Evolutionary conservation across 1,140 invertebrate species (phyloP).

Genomic region (Leptopilina boulardi): DNA sequence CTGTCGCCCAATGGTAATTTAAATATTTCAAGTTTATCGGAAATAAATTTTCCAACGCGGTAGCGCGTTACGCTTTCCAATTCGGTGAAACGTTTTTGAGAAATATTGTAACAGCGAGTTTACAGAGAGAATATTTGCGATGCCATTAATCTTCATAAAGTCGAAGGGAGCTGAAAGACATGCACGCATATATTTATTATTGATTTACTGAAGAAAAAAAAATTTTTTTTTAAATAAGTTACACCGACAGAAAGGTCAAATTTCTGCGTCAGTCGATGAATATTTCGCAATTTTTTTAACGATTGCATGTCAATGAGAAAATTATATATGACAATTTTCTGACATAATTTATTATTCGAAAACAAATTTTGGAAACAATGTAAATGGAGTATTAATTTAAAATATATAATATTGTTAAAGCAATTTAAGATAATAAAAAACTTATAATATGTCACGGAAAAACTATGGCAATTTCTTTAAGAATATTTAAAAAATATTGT

Average conservation of each 20-base stretch:
- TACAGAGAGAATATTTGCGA: slow-evolving; percentile 32
- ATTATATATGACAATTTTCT: no score
- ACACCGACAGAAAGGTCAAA: not conserved
- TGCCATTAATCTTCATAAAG: slow-evolving; percentile 30
- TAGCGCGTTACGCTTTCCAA: slow-evolving; percentile 20
- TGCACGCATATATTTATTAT: slow-evolving; percentile 29
- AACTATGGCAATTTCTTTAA: no score
- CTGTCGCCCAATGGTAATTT: not conserved
- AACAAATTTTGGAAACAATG: no score
- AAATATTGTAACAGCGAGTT: slow-evolving; percentile 20
- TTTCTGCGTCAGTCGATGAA: not conserved
- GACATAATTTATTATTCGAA: no score
- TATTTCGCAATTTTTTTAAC: not conserved
- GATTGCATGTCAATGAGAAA: no score
- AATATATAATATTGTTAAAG: no score
- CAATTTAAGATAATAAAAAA: no score
- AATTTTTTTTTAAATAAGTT: no score
- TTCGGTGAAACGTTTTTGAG: slow-evolving; percentile 2
- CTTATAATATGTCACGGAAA: no score
- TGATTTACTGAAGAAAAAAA: slow-evolving; percentile 17
- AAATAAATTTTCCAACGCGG: slow-evolving; percentile 19
- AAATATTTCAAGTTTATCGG: not conserved
- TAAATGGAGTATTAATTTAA: no score
- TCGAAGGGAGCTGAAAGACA: slow-evolving; percentile 27
- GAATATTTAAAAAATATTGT: no score